Percentiles rank a stretch among this genome's conserved stretches.
Conservation (phyloP, 92 coral and sea anemone species). For the Umimayanthus kanabou region DNA sequence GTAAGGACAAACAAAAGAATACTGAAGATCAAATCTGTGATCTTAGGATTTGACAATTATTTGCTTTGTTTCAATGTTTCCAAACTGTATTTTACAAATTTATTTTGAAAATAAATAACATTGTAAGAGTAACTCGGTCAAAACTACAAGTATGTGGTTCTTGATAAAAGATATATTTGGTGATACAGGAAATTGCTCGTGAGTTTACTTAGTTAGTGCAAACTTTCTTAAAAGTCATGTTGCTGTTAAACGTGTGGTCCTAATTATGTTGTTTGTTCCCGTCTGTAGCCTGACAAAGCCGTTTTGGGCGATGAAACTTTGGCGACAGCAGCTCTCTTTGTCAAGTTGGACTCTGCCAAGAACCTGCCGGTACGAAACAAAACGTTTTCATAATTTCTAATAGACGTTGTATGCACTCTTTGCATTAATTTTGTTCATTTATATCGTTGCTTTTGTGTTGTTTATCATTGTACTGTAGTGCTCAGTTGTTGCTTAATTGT, state of each 20-base stretch:
- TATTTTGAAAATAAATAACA: too few relatives aligned
- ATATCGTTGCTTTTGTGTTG: background rate
- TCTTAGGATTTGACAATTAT: too few relatives aligned
- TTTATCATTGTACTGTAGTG: background rate
- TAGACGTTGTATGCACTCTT: background rate
- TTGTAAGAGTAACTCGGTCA: too few relatives aligned
- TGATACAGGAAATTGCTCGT: too few relatives aligned
- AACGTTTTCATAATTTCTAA: background rate
- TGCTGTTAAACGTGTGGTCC: background rate
- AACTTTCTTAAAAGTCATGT: background rate
- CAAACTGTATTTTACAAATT: too few relatives aligned
- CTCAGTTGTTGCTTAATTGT: too few relatives aligned
- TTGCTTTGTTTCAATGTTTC: too few relatives aligned
- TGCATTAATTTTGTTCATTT: background rate
- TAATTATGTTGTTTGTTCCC: background rate
- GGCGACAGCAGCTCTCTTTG: conserved; percentile 94
- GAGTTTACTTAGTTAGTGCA: too few relatives aligned
- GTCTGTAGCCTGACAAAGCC: conserved; percentile 76
- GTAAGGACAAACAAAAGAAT: too few relatives aligned
- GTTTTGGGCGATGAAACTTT: conserved; percentile 83
- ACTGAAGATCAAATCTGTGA: too few relatives aligned
- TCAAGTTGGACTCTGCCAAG: conserved; percentile 96
- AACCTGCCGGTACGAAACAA: conserved; percentile 84
- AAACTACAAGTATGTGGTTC: too few relatives aligned
- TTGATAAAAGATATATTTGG: too few relatives aligned